Evolutionary conservation across 2,113 vertebrate genomes (phyloP).

Genomic region (Xyliphius kryptos): DNA sequence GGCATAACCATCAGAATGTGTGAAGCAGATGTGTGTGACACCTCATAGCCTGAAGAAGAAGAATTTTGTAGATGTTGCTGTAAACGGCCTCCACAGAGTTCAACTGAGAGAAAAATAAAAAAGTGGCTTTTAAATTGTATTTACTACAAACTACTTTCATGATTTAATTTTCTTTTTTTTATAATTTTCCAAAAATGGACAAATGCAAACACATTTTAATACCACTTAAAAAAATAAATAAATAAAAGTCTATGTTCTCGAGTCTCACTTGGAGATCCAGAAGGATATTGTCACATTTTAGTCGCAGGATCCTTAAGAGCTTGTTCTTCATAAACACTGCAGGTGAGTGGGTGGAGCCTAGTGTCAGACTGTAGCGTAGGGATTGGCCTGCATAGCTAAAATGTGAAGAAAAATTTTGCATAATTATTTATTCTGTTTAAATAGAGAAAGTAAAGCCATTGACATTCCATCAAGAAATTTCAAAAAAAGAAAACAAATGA

Average conservation of each 20-base stretch:
- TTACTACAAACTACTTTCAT: background rate
- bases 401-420: background rate
- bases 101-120: conserved; percentile 59
- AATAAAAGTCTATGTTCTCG: background rate
- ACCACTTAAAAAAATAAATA: too few relatives aligned
- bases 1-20: too few relatives aligned
- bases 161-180: too few relatives aligned
- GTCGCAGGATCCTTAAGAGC: conserved; percentile 67
- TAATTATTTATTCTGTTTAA: background rate
- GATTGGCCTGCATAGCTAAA: conserved; percentile 76
- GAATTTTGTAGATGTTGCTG: conserved; percentile 78
- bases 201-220: too few relatives aligned
- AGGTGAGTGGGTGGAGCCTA: conserved; percentile 58
- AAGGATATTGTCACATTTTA: conserved; percentile 77
- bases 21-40: conserved; percentile 41
- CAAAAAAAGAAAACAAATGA: too few relatives aligned
- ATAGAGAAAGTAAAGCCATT: background rate
- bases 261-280: conserved; percentile 76
- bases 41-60: conserved; percentile 90
- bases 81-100: conserved; percentile 74
- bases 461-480: too few relatives aligned
- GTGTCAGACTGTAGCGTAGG: conserved; percentile 76
- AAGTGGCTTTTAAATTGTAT: background rate
- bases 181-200: too few relatives aligned
- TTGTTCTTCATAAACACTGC: conserved; percentile 77